phyloP scores from a whole-genome alignment of 1,140 invertebrate species.

The Brachionus calyciflorus region DNA sequence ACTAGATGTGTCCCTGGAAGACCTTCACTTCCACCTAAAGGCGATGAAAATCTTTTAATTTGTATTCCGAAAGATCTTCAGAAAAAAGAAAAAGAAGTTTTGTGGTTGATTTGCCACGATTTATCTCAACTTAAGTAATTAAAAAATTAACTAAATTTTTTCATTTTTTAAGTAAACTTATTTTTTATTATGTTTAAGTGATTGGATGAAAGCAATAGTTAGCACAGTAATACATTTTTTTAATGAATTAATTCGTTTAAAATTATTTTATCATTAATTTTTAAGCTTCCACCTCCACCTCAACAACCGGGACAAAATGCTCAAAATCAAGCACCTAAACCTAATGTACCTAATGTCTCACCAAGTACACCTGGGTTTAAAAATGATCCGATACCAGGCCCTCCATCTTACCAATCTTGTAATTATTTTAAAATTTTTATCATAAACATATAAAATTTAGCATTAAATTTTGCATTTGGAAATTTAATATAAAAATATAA shows the following conservation, averaged over 20 bases:
- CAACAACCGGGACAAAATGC: not conserved
- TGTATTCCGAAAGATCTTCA: slow-evolving; percentile 10
- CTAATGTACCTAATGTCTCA: not conserved
- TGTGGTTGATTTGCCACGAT: slow-evolving; percentile 45
- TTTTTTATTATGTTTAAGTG: no score
- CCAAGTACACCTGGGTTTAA: not conserved
- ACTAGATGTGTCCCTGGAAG: slow-evolving; percentile 39
- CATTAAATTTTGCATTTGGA: no score
- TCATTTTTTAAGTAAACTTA: not conserved
- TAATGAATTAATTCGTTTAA: not conserved
- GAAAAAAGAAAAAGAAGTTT: slow-evolving; percentile 43
- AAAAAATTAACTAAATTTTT: not conserved
- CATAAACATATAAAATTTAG: no score
- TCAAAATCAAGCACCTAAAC: not conserved
- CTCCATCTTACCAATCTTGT: slow-evolving; percentile 27
- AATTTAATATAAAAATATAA: no score
- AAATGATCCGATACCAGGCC: slow-evolving; percentile 8
- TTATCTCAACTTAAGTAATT: slow-evolving; percentile 41
- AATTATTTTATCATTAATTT: not conserved
- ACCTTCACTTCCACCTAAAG: slow-evolving; percentile 22
- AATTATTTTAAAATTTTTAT: no score
- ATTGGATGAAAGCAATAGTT: slow-evolving; percentile 47
- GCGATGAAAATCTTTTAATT: slow-evolving; percentile 42
- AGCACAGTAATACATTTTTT: not conserved
- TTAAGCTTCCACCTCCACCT: slow-evolving; percentile 30